A percentile compares a stretch with the other conserved stretches of the same genome.
Conservation (phyloP, 2,888 invertebrate genomes). For the Synergus itoensis region DNA sequence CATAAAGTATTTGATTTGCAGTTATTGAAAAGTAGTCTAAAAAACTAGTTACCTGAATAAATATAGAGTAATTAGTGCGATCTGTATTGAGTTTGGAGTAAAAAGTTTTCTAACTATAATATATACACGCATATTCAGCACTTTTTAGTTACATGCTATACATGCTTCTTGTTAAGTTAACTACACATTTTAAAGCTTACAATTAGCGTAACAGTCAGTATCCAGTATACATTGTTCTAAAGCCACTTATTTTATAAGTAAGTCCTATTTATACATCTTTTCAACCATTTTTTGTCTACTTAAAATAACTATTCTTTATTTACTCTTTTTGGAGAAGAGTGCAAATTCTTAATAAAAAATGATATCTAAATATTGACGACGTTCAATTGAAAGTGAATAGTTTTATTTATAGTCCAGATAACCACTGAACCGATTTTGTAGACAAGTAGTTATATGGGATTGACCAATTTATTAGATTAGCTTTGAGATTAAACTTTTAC, state of each 20-base stretch:
- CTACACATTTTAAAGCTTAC: not conserved
- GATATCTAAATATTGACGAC: not conserved
- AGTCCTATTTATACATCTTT: not conserved
- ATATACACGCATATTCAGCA: not conserved
- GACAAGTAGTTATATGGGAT: not conserved
- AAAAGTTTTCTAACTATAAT: not conserved
- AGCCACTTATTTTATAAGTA: not conserved
- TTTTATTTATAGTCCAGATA: slow-evolving; percentile 18
- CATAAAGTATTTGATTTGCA: slow-evolving; percentile 8
- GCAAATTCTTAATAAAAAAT: not conserved
- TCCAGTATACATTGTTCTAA: not conserved
- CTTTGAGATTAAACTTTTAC: not conserved
- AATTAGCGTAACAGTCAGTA: not conserved
- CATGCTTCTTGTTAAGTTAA: not conserved
- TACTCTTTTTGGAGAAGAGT: not conserved
- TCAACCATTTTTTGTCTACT: not conserved
- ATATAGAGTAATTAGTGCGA: slow-evolving; percentile 10
- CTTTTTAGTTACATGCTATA: not conserved
- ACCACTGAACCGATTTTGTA: slow-evolving; percentile 16
- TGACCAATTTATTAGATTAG: slow-evolving; percentile 4
- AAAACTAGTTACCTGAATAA: slow-evolving; percentile 16
- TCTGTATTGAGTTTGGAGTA: not conserved
- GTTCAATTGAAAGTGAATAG: not conserved
- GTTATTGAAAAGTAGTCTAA: not conserved
- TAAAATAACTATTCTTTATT: not conserved